phyloP scores from a whole-genome alignment of 2,113 vertebrate species.

The Numenius arquata region DNA sequence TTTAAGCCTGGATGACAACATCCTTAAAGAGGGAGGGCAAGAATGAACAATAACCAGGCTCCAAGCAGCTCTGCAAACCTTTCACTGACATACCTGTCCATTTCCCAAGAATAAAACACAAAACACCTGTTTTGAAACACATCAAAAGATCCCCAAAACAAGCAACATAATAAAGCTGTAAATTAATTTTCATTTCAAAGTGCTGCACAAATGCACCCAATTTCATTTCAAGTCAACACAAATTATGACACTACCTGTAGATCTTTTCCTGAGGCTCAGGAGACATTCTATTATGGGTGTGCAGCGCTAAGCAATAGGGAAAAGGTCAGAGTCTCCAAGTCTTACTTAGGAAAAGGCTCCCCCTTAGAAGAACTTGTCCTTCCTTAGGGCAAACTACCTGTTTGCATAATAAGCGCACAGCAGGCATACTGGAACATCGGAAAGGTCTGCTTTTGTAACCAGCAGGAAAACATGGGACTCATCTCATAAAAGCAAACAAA shows the following conservation, averaged over 20 bases:
- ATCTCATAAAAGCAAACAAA: background rate
- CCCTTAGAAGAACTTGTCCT: background rate
- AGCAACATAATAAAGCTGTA: background rate
- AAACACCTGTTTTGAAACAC: background rate
- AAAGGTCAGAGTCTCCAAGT: background rate
- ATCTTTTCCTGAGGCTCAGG: background rate
- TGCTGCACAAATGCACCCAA: background rate
- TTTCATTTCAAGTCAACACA: background rate
- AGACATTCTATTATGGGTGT: background rate
- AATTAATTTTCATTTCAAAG: constrained; percentile 36
- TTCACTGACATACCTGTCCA: background rate
- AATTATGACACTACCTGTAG: background rate
- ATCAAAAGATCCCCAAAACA: background rate
- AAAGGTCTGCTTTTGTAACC: background rate
- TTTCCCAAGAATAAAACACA: background rate
- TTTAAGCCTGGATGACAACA: background rate
- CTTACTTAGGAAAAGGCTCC: background rate
- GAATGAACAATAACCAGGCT: background rate
- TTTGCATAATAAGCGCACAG: background rate
- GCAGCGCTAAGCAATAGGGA: background rate
- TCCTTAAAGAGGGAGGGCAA: background rate
- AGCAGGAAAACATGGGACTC: background rate
- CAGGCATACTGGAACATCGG: background rate
- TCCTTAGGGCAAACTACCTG: background rate
- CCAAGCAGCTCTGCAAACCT: background rate